phyloP scores from a whole-genome alignment of 2,113 vertebrate genomes.

The Bambusicola thoracicus region DNA sequence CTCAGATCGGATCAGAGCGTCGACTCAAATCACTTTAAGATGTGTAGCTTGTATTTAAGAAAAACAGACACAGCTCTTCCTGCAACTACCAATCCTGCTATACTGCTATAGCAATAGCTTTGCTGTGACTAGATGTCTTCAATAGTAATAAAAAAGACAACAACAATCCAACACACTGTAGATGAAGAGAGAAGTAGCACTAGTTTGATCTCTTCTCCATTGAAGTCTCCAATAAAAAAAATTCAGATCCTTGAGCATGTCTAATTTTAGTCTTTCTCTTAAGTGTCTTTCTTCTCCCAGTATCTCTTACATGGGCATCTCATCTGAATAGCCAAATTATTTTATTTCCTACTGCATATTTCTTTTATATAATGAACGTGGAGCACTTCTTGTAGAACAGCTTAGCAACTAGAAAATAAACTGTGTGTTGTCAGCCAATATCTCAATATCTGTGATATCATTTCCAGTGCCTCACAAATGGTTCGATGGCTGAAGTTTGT shows the following conservation, averaged over 20 bases:
- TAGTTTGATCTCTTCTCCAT: background rate
- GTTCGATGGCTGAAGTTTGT: slow-evolving; percentile 94
- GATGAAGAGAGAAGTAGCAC: background rate
- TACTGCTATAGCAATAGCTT: background rate
- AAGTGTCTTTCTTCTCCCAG: background rate
- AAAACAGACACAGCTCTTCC: background rate
- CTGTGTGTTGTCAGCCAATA: background rate
- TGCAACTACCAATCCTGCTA: accelerated
- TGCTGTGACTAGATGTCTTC: background rate
- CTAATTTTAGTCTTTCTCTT: background rate
- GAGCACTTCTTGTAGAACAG: background rate
- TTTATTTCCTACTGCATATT: background rate
- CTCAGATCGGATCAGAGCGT: background rate
- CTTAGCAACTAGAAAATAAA: background rate
- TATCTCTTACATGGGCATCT: background rate
- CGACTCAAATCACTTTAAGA: background rate
- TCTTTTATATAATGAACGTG: background rate
- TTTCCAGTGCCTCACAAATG: slow-evolving; percentile 87
- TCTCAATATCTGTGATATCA: background rate
- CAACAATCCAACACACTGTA: background rate
- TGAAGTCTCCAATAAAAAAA: background rate
- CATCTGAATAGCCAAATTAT: background rate
- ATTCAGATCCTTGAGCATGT: background rate
- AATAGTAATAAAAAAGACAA: background rate
- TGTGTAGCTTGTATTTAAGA: background rate